Evolutionary conservation across 30 jellyfish, hydroid and myxozoan species (phyloP).

Genomic region (Nemopilema nomurai): DNA sequence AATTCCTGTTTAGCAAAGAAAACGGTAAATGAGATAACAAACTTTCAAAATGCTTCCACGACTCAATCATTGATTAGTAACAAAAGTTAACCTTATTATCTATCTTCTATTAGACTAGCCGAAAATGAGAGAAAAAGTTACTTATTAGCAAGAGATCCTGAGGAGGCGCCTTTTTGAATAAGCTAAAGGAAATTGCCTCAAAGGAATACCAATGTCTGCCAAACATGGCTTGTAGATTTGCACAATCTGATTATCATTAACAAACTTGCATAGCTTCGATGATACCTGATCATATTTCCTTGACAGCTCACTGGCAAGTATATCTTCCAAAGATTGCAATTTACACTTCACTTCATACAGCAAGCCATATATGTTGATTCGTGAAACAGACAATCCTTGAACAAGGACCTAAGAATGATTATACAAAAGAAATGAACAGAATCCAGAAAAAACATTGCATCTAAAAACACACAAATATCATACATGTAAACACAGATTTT

Average conservation of each 20-base stretch:
- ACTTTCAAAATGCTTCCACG: background rate
- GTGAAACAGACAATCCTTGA: conserved; percentile 88
- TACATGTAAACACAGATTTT: background rate
- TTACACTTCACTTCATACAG: conserved; percentile 81
- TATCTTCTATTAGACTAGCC: too few relatives aligned
- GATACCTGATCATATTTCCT: conserved; percentile 62
- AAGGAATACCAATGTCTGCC: too few relatives aligned
- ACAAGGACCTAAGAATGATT: conserved; percentile 70
- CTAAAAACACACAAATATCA: too few relatives aligned
- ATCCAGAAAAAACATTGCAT: too few relatives aligned
- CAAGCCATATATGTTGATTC: conserved; percentile 57
- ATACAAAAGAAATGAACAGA: background rate
- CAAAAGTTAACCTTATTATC: too few relatives aligned
- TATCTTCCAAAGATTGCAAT: conserved; percentile 70
- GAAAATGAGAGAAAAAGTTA: too few relatives aligned
- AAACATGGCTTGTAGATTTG: too few relatives aligned
- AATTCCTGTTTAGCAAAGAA: background rate
- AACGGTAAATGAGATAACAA: background rate
- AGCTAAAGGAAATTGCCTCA: too few relatives aligned
- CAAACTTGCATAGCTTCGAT: background rate
- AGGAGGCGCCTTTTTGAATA: too few relatives aligned
- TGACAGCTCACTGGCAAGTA: conserved; percentile 66
- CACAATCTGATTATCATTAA: too few relatives aligned
- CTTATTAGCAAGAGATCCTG: too few relatives aligned
- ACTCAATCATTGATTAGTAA: too few relatives aligned